Conservation (phyloP, 1,140 invertebrate genomes). For the Leptinotarsa defecta region DNA sequence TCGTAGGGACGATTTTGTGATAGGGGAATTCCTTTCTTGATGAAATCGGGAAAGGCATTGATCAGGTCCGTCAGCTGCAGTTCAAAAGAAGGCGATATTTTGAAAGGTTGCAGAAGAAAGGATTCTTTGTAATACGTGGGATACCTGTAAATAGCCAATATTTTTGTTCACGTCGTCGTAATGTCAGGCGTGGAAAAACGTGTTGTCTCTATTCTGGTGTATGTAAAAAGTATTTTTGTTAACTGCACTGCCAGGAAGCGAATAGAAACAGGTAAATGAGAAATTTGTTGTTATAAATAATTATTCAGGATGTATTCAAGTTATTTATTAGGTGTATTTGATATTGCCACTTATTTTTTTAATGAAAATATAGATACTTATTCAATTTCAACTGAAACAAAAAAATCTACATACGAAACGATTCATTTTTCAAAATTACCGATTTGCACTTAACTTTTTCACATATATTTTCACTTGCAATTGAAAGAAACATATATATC, state of each 20-base stretch:
- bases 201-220: background rate
- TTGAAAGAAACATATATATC: too few relatives aligned
- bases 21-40: background rate
- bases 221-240: too few relatives aligned
- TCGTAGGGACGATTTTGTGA: background rate
- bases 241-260: too few relatives aligned
- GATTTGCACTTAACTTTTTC: too few relatives aligned
- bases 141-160: background rate
- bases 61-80: background rate
- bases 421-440: too few relatives aligned
- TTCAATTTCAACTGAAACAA: too few relatives aligned
- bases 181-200: background rate
- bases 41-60: conserved; percentile 4
- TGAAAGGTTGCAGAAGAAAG: background rate
- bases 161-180: background rate
- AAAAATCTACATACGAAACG: too few relatives aligned
- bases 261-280: background rate
- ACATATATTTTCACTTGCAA: too few relatives aligned
- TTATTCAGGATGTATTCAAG: too few relatives aligned
- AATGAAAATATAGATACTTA: too few relatives aligned
- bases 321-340: too few relatives aligned
- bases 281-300: background rate
- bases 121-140: conserved; percentile 13
- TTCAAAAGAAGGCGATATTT: background rate
- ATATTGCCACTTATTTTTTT: too few relatives aligned